phyloP scores from a whole-genome alignment of 2,797 vertebrate genomes.

The Borostomias antarcticus region DNA sequence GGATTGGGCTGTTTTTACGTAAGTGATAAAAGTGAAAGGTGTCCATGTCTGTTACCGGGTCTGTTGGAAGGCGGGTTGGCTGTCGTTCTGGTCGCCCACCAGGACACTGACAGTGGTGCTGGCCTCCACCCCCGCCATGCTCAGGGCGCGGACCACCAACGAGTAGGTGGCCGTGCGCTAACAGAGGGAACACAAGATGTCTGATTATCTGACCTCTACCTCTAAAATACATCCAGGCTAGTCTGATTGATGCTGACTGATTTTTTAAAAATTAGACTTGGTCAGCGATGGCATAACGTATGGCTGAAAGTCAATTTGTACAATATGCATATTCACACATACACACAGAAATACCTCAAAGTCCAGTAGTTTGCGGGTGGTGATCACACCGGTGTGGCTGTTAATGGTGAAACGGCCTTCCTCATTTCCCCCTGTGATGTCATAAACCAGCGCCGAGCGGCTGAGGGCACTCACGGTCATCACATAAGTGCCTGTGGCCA shows the following conservation, averaged over 20 bases:
- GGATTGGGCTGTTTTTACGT: background rate
- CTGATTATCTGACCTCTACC: too few species aligned
- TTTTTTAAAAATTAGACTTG: too few species aligned
- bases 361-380: conserved; percentile 86
- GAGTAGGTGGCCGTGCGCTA: conserved; percentile 74
- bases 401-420: conserved; percentile 87
- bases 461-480: conserved; percentile 85
- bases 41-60: conserved; percentile 71
- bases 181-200: background rate
- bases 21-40: background rate
- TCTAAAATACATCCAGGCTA: too few species aligned
- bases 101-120: conserved; percentile 84
- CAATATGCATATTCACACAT: too few species aligned
- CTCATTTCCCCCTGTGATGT: conserved; percentile 87
- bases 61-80: conserved; percentile 82
- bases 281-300: too few species aligned
- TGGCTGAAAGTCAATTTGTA: conserved; percentile 5
- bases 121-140: conserved; percentile 88
- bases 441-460: conserved; percentile 87
- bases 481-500: conserved; percentile 82
- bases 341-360: conserved; percentile 77
- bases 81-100: conserved; percentile 92
- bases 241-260: too few species aligned
- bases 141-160: conserved; percentile 85
- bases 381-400: conserved; percentile 88